A percentile compares a stretch with the other conserved stretches of the same genome.
Evolutionary conservation across 1,140 invertebrate genomes (phyloP).

Genomic region (Capitella teleta): DNA sequence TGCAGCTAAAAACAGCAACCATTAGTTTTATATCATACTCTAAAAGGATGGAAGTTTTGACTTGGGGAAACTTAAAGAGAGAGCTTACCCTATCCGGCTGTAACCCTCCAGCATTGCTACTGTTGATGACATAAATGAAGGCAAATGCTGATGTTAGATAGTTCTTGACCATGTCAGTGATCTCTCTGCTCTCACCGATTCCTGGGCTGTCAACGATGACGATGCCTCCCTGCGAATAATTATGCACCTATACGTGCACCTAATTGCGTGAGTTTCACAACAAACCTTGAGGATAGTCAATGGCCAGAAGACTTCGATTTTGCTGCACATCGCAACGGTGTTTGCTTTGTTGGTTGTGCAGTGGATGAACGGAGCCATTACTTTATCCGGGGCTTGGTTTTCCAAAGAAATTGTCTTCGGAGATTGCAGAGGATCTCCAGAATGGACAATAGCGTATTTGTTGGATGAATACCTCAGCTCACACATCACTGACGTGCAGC

Average conservation of each 20-base stretch:
- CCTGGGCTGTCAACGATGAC: conserved; percentile 28
- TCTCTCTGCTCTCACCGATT: conserved; percentile 20
- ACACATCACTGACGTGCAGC: conserved; percentile 23
- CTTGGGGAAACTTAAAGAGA: neutral
- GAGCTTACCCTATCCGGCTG: conserved; percentile 23
- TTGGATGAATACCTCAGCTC: conserved; percentile 20
- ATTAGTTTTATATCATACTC: too few relatives aligned
- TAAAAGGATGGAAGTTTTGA: too few relatives aligned
- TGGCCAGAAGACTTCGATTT: conserved; percentile 22
- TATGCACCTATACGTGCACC: neutral
- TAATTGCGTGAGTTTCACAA: too few relatives aligned
- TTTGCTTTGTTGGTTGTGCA: too few relatives aligned
- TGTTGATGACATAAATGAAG: conserved; percentile 27
- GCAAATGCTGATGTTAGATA: conserved; percentile 22
- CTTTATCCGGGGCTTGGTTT: too few relatives aligned
- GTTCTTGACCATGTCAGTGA: conserved; percentile 14
- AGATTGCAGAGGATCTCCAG: neutral
- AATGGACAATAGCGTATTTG: neutral
- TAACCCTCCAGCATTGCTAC: conserved; percentile 19
- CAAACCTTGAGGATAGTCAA: conserved; percentile 18
- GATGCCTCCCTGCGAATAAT: conserved; percentile 21
- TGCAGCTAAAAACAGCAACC: conserved; percentile 1
- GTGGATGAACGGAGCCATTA: too few relatives aligned
- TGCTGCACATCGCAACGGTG: too few relatives aligned
- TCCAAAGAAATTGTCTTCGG: neutral